These are phyloP conservation scores for Meloidogyne hapla DNA, from an alignment of 1,140 invertebrate species.

Conservation along the genomic window DNA sequence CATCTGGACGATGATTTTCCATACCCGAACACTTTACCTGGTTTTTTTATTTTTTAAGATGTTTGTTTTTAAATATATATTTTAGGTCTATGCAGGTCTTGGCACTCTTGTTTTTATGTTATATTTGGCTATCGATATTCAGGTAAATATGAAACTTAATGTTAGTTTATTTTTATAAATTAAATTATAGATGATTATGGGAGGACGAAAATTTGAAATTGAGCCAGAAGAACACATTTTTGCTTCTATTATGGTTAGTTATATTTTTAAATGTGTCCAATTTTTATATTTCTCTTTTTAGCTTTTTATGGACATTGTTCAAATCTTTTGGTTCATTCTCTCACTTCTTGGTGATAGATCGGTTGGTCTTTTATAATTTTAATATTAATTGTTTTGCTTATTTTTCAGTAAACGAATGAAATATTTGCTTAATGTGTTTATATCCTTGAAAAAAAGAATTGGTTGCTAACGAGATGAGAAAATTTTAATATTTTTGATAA, in stretches of 20 bases:
- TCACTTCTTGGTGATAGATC: constrained; percentile 42
- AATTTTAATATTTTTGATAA: background rate
- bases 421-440: background rate
- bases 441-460: background rate
- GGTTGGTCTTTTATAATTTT: constrained; percentile 8
- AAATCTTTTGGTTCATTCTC: constrained; percentile 63
- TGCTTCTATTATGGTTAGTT: constrained; percentile 69
- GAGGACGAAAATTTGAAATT: constrained; percentile 71
- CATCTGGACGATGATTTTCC: constrained; percentile 31
- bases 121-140: constrained; percentile 73
- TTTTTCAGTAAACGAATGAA: background rate
- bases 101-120: constrained; percentile 61
- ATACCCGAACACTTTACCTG: constrained; percentile 11
- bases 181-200: constrained; percentile 68
- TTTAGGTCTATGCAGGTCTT: constrained; percentile 52
- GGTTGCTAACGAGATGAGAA: background rate
- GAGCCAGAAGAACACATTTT: constrained; percentile 74
- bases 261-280: constrained; percentile 46
- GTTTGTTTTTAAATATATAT: constrained; percentile 27
- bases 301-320: constrained; percentile 55
- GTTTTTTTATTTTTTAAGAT: constrained; percentile 16
- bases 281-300: background rate
- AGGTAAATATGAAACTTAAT: constrained; percentile 64
- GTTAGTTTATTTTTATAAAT: constrained; percentile 12
- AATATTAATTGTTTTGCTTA: background rate